Base-by-base conservation (phyloP, 1,140 invertebrate species). In the Augochlora pura region DNA sequence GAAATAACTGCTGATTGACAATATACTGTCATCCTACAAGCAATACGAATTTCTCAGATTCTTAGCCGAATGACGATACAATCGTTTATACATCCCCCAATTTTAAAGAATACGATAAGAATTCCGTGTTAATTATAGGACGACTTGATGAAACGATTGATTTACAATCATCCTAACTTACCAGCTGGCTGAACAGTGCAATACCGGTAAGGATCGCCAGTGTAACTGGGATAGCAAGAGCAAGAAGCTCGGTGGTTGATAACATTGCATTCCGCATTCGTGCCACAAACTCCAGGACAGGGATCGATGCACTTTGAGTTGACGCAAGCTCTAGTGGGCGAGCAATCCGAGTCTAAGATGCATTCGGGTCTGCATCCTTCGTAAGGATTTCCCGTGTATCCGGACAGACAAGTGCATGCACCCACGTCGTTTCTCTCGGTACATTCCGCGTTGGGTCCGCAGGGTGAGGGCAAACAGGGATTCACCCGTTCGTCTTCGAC, bases 391-490 rank as follows among this genome's bases (percentile, higher is more conserved):
- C 95, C 96, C 60, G 94, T 91, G 84, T 95, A 96, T 69, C 92
- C 93, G n/a, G 92, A 92, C 49, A 94, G 91, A 88, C 96, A 96
- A 2, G 72, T 18, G 49, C 74, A 77, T 12, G 76, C 69, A 2
- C 67, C 76, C 16, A n/a, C 65, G 8, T 52, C 25, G 27, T 77
- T 74, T 74, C 94, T 94, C 80, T 92, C 93, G 74, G 87, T 89
- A 76, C 94, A 94, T 75, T 90, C 84, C 63, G 93, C 93, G 82
- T 94, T 93, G 7, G 92, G 82, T 46, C 94, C 94, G 80, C 94
- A 86, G 7, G 96, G 96, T 8, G 94, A 94, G 21, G 95, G 95
- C 75, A 92, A 90, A 86, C 96, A 96, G 2, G 95, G 95, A 32
- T 86, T 80, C 54, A 66, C 52, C 57, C 75, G 42, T 38, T n/a